Evolutionary conservation across 2,888 invertebrate genomes (phyloP).

Genomic region (Pyralis farinalis): DNA sequence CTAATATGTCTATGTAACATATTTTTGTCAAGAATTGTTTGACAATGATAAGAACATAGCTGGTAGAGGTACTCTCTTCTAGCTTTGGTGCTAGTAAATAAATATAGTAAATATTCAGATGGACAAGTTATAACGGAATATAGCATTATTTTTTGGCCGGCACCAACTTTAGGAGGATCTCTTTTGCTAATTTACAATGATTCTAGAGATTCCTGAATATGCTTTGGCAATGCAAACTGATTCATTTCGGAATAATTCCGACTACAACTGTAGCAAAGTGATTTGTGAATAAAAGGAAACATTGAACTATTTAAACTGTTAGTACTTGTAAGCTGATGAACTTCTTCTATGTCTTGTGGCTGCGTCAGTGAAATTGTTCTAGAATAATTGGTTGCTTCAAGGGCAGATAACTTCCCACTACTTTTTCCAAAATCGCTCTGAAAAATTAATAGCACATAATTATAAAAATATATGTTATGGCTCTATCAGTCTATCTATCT

Average conservation of each 20-base stretch:
- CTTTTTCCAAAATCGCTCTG: constrained; percentile 70
- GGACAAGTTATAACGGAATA: too few species aligned
- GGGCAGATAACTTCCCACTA: constrained; percentile 69
- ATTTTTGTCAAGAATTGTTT: too few species aligned
- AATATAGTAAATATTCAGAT: too few species aligned
- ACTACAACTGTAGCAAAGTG: constrained; percentile 63
- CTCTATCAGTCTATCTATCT: too few species aligned
- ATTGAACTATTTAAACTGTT: constrained; percentile 29
- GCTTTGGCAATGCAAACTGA: constrained; percentile 22
- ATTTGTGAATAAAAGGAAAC: constrained; percentile 50
- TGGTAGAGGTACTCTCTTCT: too few species aligned
- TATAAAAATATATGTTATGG: too few species aligned
- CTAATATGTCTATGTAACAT: too few species aligned
- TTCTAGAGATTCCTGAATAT: neutral
- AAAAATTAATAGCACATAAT: constrained; percentile 43
- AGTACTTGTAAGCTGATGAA: constrained; percentile 2
- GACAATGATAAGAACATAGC: too few species aligned
- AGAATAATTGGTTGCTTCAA: constrained; percentile 83
- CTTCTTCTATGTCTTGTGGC: neutral
- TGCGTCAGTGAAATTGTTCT: constrained; percentile 44
- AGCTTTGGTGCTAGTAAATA: too few species aligned
- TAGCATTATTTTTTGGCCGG: too few species aligned
- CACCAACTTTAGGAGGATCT: too few species aligned
- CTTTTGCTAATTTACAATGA: too few species aligned
- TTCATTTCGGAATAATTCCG: constrained; percentile 53